Evolutionary conservation across 2,797 vertebrate genomes (phyloP), one percentile per base, ranked within the genome.

Genomic region (Enteromius paludinosus): DNA sequence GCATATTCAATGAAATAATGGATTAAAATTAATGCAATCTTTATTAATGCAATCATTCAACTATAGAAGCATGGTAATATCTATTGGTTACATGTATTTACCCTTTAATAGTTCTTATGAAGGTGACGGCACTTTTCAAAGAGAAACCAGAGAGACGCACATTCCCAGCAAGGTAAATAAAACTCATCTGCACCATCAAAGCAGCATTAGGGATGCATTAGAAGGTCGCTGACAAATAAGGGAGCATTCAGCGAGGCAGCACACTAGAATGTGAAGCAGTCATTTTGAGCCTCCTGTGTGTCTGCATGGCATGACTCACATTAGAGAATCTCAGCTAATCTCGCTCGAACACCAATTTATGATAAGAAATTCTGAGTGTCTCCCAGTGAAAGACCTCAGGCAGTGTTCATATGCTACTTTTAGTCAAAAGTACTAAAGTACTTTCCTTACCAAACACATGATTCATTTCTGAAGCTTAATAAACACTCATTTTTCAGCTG

Each of bases 361-460:
- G 79, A 81, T 62, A 47, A 81, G 79, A 72, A 62, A 62, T 81
- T 49, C 56, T 0, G 28, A 78, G 77, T 28, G 64, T 79, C 49
- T 69, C 68, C 78, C 65, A 78, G 83, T 62, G 64, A 76, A 84
- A 78, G 73, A 73, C 79, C 79, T 72, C 28, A 18, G 69, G 79
- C 68, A 30, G 56, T 72, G 43, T 81, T 79, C 65, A 45, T 69
- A 68, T 78, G 75, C 61, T 65, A 49, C 75, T 78, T 78, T 78
- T 65, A 78, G 43, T 78, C 75, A 52, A 56, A 70, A 59, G 65
- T 30, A 70, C 54, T 47, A 28, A 70, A 70, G 65, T 43, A 59
- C 54, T 45, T 61, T 17, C 61, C 52, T 80, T 61, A 61, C 52
- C 66, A 80, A 80, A 80, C 78, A 81, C 68, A 72, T 81, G 79